Conservation (phyloP, 2,888 invertebrate species). For the Rhagonycha fulva region DNA sequence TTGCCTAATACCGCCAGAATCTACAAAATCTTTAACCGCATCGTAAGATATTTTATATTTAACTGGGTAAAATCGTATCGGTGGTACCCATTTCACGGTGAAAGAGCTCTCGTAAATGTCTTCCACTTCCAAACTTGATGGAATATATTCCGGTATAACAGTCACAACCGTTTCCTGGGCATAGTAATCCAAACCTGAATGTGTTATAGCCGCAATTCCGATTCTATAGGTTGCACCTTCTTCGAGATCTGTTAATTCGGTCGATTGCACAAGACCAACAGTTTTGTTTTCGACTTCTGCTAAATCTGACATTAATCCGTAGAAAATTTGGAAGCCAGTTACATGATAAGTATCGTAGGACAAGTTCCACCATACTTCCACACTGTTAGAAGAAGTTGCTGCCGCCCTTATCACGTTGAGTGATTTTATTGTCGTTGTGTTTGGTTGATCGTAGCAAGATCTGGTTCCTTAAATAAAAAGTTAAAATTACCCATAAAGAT, state of each 20-base stretch:
- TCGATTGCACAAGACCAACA: slow-evolving; percentile 85
- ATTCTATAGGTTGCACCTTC: slow-evolving; percentile 90
- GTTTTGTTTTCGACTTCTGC: slow-evolving; percentile 89
- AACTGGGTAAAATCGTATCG: slow-evolving; percentile 84
- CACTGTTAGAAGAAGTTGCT: slow-evolving; percentile 89
- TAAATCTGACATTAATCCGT: slow-evolving; percentile 82
- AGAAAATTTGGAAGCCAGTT: slow-evolving; percentile 87
- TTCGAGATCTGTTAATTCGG: slow-evolving; percentile 85
- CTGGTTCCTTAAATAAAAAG: slow-evolving; percentile 53
- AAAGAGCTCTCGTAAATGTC: slow-evolving; percentile 92
- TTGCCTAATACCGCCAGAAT: slow-evolving; percentile 90
- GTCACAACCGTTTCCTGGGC: slow-evolving; percentile 85
- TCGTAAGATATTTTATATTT: slow-evolving; percentile 91
- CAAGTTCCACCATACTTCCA: slow-evolving; percentile 94
- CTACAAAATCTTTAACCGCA: slow-evolving; percentile 91
- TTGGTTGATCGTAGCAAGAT: slow-evolving; percentile 62
- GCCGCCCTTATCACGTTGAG: slow-evolving; percentile 89
- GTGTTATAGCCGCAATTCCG: slow-evolving; percentile 84
- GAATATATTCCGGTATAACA: slow-evolving; percentile 91
- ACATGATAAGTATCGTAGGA: slow-evolving; percentile 85
- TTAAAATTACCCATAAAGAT: background rate
- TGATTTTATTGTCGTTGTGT: slow-evolving; percentile 47
- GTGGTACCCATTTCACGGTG: slow-evolving; percentile 89
- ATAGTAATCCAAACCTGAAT: slow-evolving; percentile 79
- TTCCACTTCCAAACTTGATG: slow-evolving; percentile 82